phyloP scores from a whole-genome alignment of 2,113 vertebrate species.

The Panthera leo region DNA sequence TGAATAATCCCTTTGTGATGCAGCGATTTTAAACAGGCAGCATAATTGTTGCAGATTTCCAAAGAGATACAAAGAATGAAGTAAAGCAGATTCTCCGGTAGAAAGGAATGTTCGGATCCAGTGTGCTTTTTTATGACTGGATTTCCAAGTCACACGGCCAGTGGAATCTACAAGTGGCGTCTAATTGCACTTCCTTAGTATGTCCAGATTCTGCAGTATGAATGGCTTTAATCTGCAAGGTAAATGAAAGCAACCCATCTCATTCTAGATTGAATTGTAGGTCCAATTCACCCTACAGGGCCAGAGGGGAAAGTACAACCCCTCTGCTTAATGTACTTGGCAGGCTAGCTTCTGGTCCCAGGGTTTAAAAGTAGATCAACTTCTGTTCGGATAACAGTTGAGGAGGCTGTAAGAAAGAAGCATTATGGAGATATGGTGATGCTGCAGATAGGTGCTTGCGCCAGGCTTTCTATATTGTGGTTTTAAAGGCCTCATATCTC shows the following conservation, averaged over 20 bases:
- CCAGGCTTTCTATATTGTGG: slow-evolving; percentile 63
- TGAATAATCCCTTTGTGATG: not conserved
- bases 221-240: slow-evolving; percentile 58
- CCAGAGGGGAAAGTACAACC: not conserved
- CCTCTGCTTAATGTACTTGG: slow-evolving; percentile 62
- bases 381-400: slow-evolving; percentile 74
- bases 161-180: slow-evolving; percentile 18
- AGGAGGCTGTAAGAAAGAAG: slow-evolving; percentile 64
- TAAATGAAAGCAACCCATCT: not conserved
- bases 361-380: slow-evolving; percentile 53
- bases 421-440: slow-evolving; percentile 39
- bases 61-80: slow-evolving; percentile 14
- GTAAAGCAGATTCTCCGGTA: not conserved
- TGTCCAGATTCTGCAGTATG: not conserved
- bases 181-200: not conserved
- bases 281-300: slow-evolving; percentile 32
- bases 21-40: slow-evolving; percentile 10
- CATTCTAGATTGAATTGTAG: slow-evolving; percentile 3
- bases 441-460: slow-evolving; percentile 20
- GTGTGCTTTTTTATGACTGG: not conserved
- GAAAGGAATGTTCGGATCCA: not conserved
- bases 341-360: slow-evolving; percentile 47
- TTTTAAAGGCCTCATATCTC: slow-evolving; percentile 68
- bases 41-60: slow-evolving; percentile 17
- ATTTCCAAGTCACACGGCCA: slow-evolving; percentile 27